Evolutionary conservation across 1,140 invertebrate species (phyloP).

Genomic region (Chrysoperla carnea): DNA sequence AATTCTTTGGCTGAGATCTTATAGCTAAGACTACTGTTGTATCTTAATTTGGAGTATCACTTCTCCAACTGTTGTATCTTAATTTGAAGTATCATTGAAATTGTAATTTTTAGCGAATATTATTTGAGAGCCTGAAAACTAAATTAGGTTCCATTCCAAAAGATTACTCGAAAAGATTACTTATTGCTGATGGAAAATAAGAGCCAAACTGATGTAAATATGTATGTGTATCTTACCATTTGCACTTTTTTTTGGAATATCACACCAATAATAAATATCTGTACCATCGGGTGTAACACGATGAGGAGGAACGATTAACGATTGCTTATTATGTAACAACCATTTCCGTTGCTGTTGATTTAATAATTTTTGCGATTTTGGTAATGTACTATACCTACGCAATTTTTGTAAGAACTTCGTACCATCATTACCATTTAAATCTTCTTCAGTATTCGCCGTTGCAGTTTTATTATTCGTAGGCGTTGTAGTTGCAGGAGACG

Average conservation of each 20-base stretch:
- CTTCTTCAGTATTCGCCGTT: constrained; percentile 1
- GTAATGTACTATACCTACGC: constrained; percentile 23
- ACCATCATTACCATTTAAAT: constrained; percentile 10
- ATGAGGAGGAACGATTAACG: constrained; percentile 39
- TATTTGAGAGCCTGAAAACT: too few species aligned
- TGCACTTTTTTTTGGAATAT: constrained; percentile 33
- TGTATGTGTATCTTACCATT: constrained; percentile 22
- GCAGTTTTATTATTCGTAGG: constrained; percentile 1
- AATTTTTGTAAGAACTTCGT: constrained; percentile 11
- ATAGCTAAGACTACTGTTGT: too few species aligned
- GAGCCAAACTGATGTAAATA: neutral
- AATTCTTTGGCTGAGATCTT: too few species aligned
- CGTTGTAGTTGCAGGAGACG: neutral
- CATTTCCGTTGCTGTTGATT: constrained; percentile 8
- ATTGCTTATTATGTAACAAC: constrained; percentile 9
- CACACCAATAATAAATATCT: constrained; percentile 70
- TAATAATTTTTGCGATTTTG: constrained; percentile 14
- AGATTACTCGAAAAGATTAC: too few species aligned
- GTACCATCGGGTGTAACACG: constrained; percentile 61
- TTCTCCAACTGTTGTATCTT: too few species aligned
- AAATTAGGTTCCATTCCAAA: too few species aligned
- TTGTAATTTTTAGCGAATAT: too few species aligned
- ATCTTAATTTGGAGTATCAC: too few species aligned
- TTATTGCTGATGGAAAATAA: too few species aligned
- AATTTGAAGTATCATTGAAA: too few species aligned